Evolutionary conservation across 1,140 invertebrate genomes (phyloP), one percentile per base, ranked within the genome.

Genomic region (Musca domestica): DNA sequence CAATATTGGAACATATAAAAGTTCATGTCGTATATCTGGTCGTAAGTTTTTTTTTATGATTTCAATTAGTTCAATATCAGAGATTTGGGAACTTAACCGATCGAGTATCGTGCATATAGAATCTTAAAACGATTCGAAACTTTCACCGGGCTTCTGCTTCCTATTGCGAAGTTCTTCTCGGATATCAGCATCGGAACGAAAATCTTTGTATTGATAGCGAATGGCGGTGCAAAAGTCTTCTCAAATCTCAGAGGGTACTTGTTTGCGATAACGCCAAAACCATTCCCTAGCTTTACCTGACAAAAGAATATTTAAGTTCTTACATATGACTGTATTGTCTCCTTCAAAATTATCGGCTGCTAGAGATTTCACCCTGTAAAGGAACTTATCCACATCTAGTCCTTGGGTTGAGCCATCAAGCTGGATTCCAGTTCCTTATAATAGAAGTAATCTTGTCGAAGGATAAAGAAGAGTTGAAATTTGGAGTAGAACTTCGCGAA

Each of bases 131-230:
- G 17, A 9, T 23, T 54, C 51, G 47, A 67, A 61, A 1, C n/a
- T n/a, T n/a, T n/a, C n/a, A n/a, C n/a, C n/a, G n/a, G n/a, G n/a
- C n/a, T n/a, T n/a, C n/a, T n/a, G 41, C 17, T 66, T 66, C 22
- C 64, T 30, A 2, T 51, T 49, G 4, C 52, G 54, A 9, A 61
- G 34, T 15, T 67, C 22, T 12, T 67, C 67, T 15, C 14, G 9
- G 30, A 58, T 41, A 27, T 58, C 52, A 27, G n/a, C 58, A 51
- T 67, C 22, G 12, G 52, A 58, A 12, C n/a, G n/a, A 23, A 20
- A 61, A 34, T 41, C 56, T 47, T 67, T 67, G 30, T 48, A 67
- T 67, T 67, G 52, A 25, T 61, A 46, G 14, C 54, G 19, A 9
- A 67, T 19, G 3, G 51, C 67, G 9, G 25, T 12, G 30, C 67